phyloP scores from a whole-genome alignment of 2,888 invertebrate species.

The Steinernema carpocapsae region DNA sequence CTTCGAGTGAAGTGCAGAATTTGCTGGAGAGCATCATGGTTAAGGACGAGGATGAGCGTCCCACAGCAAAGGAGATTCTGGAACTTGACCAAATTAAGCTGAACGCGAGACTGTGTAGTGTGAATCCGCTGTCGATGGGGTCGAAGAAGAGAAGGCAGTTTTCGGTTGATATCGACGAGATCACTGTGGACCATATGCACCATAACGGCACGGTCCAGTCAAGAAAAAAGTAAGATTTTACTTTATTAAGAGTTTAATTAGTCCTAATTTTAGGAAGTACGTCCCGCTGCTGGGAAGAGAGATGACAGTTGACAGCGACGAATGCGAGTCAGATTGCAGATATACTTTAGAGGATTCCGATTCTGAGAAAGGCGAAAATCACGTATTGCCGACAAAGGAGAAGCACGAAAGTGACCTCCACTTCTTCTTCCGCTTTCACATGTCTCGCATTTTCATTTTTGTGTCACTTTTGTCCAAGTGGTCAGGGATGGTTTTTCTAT shows the following conservation, averaged over 20 bases:
- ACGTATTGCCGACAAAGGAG: not conserved
- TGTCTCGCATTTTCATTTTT: constrained; percentile 38
- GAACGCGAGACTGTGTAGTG: not conserved
- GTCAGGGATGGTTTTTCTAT: constrained; percentile 49
- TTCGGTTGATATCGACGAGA: constrained; percentile 21
- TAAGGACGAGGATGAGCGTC: constrained; percentile 39
- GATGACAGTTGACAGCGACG: constrained; percentile 15
- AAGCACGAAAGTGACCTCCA: not conserved
- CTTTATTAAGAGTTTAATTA: not conserved
- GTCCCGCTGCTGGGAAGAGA: constrained; percentile 14
- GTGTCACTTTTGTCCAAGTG: constrained; percentile 36
- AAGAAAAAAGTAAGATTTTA: constrained; percentile 31
- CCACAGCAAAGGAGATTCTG: constrained; percentile 42
- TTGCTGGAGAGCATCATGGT: constrained; percentile 46
- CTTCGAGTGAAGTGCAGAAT: constrained; percentile 45
- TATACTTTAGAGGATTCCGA: too few relatives aligned
- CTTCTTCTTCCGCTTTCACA: constrained; percentile 31
- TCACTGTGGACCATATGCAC: constrained; percentile 42
- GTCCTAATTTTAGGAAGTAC: not conserved
- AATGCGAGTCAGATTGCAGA: too few relatives aligned
- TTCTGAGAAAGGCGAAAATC: constrained; percentile 11
- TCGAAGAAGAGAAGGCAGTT: not conserved
- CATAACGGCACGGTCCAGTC: constrained; percentile 36
- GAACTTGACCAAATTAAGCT: constrained; percentile 11
- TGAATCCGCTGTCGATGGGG: constrained; percentile 22